Percentiles rank a stretch among this genome's conserved stretches.
Conservation (phyloP, 2,888 invertebrate species). For the Rhabditophanes sp. region DNA sequence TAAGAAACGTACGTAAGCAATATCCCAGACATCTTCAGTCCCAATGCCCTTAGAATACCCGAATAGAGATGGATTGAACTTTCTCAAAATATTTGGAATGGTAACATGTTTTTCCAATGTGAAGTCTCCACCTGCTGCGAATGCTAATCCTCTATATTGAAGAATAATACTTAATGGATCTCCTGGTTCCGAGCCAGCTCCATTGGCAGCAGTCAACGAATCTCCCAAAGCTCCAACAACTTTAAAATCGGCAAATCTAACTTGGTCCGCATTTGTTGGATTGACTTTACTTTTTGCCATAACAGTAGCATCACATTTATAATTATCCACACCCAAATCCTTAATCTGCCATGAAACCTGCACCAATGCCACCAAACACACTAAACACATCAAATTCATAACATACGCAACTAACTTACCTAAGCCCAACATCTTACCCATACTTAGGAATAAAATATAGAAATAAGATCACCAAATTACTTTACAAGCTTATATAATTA, state of each 20-base stretch:
- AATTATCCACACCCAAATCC: constrained; percentile 1
- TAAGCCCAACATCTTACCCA: too few species aligned
- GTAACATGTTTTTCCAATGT: constrained; percentile 22
- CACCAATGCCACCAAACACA: background rate
- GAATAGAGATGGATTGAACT: constrained; percentile 57
- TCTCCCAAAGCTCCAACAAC: constrained; percentile 26
- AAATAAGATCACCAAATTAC: too few species aligned
- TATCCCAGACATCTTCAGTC: constrained; percentile 26
- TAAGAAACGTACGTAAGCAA: too few species aligned
- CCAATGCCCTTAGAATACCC: constrained; percentile 44
- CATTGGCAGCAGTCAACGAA: constrained; percentile 28
- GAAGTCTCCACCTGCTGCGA: constrained; percentile 25
- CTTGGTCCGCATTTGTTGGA: constrained; percentile 45
- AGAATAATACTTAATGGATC: constrained; percentile 24
- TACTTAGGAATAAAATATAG: too few species aligned
- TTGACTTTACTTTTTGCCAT: constrained; percentile 13
- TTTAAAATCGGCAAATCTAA: constrained; percentile 22
- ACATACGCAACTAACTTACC: too few species aligned
- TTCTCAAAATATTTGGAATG: constrained; percentile 54
- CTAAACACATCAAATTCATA: background rate
- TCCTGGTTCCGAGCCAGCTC: constrained; percentile 21
- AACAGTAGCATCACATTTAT: background rate
- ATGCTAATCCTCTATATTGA: constrained; percentile 28
- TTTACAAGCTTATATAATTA: too few species aligned
- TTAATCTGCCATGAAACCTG: background rate